These are phyloP conservation scores for Mylabris phalerata DNA, from an alignment of 1,140 invertebrate species.

Conservation along the genomic window DNA sequence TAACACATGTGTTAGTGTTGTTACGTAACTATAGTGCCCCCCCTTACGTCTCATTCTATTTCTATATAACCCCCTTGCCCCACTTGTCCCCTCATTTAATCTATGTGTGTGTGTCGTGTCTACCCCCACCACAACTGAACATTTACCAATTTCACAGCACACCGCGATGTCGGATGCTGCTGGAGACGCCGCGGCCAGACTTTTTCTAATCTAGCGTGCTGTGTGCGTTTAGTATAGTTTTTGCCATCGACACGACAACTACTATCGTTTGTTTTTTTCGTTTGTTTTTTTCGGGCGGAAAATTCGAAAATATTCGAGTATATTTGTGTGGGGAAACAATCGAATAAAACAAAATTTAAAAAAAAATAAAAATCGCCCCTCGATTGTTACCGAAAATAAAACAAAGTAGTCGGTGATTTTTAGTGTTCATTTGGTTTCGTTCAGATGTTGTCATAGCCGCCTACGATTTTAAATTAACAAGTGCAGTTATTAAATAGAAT, in stretches of 20 bases:
- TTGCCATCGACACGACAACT: constrained; percentile 23
- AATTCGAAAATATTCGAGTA: too few relatives aligned
- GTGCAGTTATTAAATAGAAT: background rate
- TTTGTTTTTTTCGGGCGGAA: background rate
- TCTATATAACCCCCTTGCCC: too few relatives aligned
- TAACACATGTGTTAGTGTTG: background rate
- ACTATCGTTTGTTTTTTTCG: constrained; percentile 21
- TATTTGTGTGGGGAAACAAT: too few relatives aligned
- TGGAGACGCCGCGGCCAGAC: constrained; percentile 17
- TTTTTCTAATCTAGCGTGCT: constrained; percentile 28
- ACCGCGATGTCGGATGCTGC: constrained; percentile 29
- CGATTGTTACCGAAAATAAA: too few relatives aligned
- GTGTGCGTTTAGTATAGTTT: constrained; percentile 33
- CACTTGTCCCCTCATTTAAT: too few relatives aligned
- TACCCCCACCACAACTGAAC: constrained; percentile 4
- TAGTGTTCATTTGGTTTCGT: too few relatives aligned
- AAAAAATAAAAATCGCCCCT: too few relatives aligned
- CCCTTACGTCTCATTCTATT: background rate
- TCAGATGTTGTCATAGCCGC: too few relatives aligned
- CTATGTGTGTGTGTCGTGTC: background rate
- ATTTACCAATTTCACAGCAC: constrained; percentile 16
- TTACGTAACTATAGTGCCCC: constrained; percentile 29
- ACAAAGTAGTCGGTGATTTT: too few relatives aligned
- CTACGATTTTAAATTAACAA: too few relatives aligned
- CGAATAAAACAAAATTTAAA: too few relatives aligned